Conservation (phyloP, 2,113 vertebrate genomes). For the Callithrix jacchus region DNA sequence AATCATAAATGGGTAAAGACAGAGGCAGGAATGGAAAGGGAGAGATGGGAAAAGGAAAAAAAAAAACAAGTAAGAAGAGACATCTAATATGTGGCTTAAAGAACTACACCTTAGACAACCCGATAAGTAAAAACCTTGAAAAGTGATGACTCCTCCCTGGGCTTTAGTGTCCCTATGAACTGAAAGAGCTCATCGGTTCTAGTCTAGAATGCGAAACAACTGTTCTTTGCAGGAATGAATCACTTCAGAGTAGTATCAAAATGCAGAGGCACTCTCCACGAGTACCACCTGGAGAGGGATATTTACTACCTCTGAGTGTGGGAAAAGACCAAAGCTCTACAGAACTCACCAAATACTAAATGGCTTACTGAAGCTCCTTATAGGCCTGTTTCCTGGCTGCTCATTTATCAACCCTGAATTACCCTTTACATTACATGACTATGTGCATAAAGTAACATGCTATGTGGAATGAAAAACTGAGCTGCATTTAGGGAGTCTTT, state of each 20-base stretch:
- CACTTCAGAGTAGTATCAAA: background rate
- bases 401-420: slow-evolving; percentile 83
- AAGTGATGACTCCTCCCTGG: background rate
- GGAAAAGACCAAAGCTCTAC: slow-evolving; percentile 69
- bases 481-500: slow-evolving; percentile 66
- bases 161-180: background rate
- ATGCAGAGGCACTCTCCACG: background rate
- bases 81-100: slow-evolving; percentile 48
- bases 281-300: slow-evolving; percentile 52
- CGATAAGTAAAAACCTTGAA: background rate
- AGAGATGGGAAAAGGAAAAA: background rate
- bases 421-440: slow-evolving; percentile 75
- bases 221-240: slow-evolving; percentile 48
- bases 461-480: slow-evolving; percentile 58
- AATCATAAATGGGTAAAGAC: background rate
- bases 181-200: background rate
- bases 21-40: background rate
- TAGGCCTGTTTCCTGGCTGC: slow-evolving; percentile 58
- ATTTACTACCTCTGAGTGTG: slow-evolving; percentile 70
- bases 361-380: slow-evolving; percentile 75
- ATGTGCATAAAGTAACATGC: slow-evolving; percentile 78
- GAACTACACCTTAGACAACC: background rate
- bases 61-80: no score
- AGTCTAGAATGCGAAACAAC: slow-evolving; percentile 41
- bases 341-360: slow-evolving; percentile 77